These are phyloP conservation scores for Atopsyche davidsoni DNA, from an alignment of 1,140 invertebrate species.

Conservation along the genomic window DNA sequence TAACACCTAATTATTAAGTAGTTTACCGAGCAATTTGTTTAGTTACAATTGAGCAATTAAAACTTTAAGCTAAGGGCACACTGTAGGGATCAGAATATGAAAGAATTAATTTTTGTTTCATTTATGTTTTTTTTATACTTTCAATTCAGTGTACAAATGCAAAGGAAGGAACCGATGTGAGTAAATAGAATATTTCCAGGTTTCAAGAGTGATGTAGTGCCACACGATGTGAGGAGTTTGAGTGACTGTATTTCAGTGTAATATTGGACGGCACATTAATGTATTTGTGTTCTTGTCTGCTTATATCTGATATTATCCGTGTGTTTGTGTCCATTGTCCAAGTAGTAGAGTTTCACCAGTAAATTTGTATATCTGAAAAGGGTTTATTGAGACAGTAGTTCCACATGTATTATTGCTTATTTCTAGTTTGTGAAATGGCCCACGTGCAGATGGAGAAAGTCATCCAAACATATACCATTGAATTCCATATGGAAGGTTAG, in stretches of 20 bases:
- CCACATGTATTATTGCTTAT: slow-evolving; percentile 31
- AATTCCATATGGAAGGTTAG: slow-evolving; percentile 43
- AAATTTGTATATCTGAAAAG: background rate
- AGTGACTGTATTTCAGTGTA: too few species aligned
- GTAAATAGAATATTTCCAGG: slow-evolving; percentile 19
- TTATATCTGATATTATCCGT: too few species aligned
- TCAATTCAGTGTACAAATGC: slow-evolving; percentile 27
- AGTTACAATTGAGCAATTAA: too few species aligned
- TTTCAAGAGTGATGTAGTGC: slow-evolving; percentile 12
- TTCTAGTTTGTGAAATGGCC: slow-evolving; percentile 49
- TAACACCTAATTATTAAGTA: too few species aligned
- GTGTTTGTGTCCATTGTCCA: too few species aligned
- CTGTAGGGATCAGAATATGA: background rate
- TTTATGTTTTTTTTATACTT: slow-evolving; percentile 20
- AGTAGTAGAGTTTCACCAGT: background rate
- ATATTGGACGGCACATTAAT: too few species aligned
- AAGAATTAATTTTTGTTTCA: slow-evolving; percentile 2
- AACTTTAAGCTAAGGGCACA: background rate
- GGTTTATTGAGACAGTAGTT: background rate
- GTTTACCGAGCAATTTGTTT: too few species aligned
- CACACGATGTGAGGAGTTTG: too few species aligned
- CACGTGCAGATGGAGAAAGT: slow-evolving; percentile 45
- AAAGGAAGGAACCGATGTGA: slow-evolving; percentile 27
- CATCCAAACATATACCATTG: slow-evolving; percentile 42
- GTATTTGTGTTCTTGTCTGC: too few species aligned